Conservation (phyloP, 64 coral and sea anemone genomes). For the Montipora efflorescens region DNA sequence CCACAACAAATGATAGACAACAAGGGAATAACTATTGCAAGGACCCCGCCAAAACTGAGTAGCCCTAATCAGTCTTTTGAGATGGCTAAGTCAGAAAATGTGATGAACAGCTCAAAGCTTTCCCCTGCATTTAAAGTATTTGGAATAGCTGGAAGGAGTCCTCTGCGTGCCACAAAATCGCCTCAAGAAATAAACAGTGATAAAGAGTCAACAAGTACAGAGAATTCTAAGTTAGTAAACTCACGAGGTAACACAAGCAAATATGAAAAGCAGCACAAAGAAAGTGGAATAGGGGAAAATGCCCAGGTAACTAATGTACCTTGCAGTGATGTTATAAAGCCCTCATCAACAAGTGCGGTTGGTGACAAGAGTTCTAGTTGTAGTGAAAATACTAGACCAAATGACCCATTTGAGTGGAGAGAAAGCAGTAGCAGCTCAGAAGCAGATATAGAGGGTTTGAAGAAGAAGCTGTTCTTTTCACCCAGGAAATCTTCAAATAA, state of each 20-base stretch:
- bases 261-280: not conserved
- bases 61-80: not conserved
- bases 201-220: not conserved
- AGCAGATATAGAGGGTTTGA: not conserved
- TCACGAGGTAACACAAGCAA: not conserved
- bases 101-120: not conserved
- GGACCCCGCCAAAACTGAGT: not conserved
- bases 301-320: too few relatives aligned
- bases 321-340: not conserved
- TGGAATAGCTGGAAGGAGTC: too few relatives aligned
- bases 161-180: not conserved
- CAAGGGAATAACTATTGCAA: not conserved
- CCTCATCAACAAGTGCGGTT: not conserved
- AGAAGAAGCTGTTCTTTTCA: conserved; percentile 13
- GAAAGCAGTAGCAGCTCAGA: not conserved
- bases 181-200: not conserved
- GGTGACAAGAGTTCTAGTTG: not conserved
- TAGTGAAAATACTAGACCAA: too few relatives aligned
- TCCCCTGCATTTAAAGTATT: not conserved
- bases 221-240: not conserved
- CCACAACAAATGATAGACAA: not conserved
- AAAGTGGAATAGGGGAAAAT: not conserved
- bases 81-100: not conserved
- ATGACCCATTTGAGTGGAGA: not conserved
- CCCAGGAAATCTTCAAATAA: not conserved